Evolutionary conservation across 1,140 invertebrate genomes (phyloP).

Genomic region (Drosophila ambigua): DNA sequence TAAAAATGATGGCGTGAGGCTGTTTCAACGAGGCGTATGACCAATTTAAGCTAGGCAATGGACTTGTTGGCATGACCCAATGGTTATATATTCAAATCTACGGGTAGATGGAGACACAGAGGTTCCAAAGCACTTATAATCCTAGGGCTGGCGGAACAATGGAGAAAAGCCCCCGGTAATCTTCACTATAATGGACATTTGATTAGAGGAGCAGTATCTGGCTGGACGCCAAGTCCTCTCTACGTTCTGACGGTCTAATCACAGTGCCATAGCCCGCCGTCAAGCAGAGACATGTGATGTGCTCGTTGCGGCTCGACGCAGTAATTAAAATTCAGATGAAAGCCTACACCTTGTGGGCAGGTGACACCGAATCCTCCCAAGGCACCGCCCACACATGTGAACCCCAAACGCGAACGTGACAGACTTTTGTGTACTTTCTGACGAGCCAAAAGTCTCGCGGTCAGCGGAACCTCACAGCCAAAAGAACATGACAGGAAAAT

Average conservation of each 20-base stretch:
- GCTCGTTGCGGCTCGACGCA: constrained; percentile 13
- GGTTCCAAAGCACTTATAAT: constrained; percentile 35
- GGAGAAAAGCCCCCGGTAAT: constrained; percentile 34
- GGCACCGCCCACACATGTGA: no score
- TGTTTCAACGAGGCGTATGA: constrained; percentile 32
- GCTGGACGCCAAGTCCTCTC: constrained; percentile 31
- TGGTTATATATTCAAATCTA: no score
- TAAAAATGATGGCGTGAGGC: constrained; percentile 28
- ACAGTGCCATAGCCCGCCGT: constrained; percentile 27
- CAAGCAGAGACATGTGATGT: constrained; percentile 9
- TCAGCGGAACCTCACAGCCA: constrained; percentile 25
- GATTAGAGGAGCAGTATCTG: constrained; percentile 53
- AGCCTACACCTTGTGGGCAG: constrained; percentile 49
- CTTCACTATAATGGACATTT: constrained; percentile 58
- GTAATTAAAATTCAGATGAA: constrained; percentile 52
- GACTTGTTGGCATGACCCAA: constrained; percentile 36
- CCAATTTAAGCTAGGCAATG: no score
- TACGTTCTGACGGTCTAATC: constrained; percentile 57
- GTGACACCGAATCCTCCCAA: no score
- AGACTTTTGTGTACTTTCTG: constrained; percentile 33
- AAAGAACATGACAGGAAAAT: background rate
- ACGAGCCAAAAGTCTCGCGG: constrained; percentile 36
- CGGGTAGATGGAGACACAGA: constrained; percentile 11
- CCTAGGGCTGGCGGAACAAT: background rate
- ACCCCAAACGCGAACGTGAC: constrained; percentile 19